These are phyloP conservation scores for Bacillus rossius DNA, from an alignment of 1,140 invertebrate genomes.

Conservation along the genomic window DNA sequence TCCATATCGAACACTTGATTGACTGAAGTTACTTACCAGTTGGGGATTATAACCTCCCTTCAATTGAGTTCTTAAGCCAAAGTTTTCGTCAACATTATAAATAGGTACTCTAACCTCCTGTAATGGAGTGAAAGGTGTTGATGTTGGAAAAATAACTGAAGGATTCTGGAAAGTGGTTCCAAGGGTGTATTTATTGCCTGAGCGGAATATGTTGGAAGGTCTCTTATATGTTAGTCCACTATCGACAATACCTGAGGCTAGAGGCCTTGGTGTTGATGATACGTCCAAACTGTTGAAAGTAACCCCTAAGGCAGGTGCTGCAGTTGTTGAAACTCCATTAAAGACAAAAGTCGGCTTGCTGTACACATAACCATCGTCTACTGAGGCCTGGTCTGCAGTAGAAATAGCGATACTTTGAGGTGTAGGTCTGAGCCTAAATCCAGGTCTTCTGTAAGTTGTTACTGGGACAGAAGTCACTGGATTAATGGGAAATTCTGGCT, in stretches of 20 bases:
- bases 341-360: not conserved
- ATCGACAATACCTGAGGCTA: conserved; percentile 5
- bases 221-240: not conserved
- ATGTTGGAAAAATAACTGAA: not conserved
- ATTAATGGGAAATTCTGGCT: conserved; percentile 1
- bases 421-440: conserved; percentile 13
- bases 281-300: not conserved
- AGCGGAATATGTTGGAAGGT: not conserved
- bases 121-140: too few species aligned
- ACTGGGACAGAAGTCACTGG: conserved; percentile 6
- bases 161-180: conserved; percentile 5
- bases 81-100: not conserved
- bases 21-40: too few species aligned
- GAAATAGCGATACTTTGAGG: conserved; percentile 6
- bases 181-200: conserved; percentile 2
- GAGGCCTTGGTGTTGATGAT: conserved; percentile 8
- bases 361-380: conserved; percentile 3
- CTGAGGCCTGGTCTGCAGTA: conserved; percentile 11
- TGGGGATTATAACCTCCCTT: not conserved
- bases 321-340: not conserved
- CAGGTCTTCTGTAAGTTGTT: not conserved
- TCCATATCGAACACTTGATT: too few species aligned
- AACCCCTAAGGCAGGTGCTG: conserved; percentile 2
- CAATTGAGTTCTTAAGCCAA: not conserved
- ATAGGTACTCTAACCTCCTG: not conserved